A percentile compares a stretch with the other conserved stretches of the same genome.
phyloP scores from a whole-genome alignment of 2,113 vertebrate species.

The Nyctibius bracteatus region DNA sequence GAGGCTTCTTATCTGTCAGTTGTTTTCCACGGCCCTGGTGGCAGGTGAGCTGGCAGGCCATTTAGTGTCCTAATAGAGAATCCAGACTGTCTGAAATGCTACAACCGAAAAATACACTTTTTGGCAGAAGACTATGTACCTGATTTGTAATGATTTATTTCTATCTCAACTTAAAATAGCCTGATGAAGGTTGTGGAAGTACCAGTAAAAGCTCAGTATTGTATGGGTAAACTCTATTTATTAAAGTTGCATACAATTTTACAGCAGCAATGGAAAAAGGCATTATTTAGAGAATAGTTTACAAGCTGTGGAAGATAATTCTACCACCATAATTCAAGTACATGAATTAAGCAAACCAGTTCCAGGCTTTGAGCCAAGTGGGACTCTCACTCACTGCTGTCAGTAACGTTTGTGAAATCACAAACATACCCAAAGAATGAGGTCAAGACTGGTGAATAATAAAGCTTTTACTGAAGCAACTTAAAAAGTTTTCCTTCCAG shows the following conservation, averaged over 20 bases:
- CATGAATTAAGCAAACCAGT: not conserved
- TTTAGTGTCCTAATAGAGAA: not conserved
- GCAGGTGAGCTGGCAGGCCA: not conserved
- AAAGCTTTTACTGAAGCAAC: not conserved
- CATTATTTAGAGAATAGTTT: not conserved
- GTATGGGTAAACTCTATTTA: not conserved
- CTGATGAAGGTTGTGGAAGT: not conserved
- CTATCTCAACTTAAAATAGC: not conserved
- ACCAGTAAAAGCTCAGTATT: not conserved
- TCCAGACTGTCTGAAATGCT: not conserved
- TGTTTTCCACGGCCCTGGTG: not conserved
- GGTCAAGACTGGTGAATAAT: not conserved
- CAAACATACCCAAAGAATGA: not conserved
- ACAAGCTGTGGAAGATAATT: not conserved
- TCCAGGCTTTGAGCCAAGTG: not conserved
- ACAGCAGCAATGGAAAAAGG: not conserved
- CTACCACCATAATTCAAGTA: not conserved
- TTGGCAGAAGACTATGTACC: not conserved
- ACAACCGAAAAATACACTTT: not conserved
- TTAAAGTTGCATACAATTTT: not conserved
- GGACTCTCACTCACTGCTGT: not conserved
- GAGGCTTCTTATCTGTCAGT: not conserved
- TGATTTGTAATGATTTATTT: not conserved
- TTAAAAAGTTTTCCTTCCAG: constrained; percentile 7
- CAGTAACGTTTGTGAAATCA: not conserved